Base-by-base conservation (phyloP, 2,888 invertebrate genomes). In the Spodoptera littoralis region DNA sequence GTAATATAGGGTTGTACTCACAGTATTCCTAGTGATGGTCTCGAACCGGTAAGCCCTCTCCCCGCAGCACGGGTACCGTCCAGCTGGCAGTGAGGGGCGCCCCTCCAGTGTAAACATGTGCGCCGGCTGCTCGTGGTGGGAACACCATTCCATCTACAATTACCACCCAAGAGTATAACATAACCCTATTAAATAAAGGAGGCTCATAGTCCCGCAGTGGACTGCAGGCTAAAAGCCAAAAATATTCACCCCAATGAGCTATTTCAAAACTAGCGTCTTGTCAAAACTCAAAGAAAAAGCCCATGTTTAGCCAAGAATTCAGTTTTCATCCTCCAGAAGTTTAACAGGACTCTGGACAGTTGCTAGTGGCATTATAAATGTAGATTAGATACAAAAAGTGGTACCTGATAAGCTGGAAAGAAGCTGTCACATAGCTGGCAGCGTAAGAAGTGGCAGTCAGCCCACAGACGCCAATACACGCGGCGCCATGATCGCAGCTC, bases 391-490 rank as follows among this genome's bases (percentile, higher is more conserved):
- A 18, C 18, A 18, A 18, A 18, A 18, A 1, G 18, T 18, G 18
- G 36, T 11, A 95, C 95, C 91, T 96, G 96, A 84, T 97, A 96
- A 1, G 96, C 96, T 0, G 98, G 97, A 84, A 97, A 98, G 87
- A 96, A 96, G 43, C 95, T 96, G 82, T 97, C 97, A 84, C 98
- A 98, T 2, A 96, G 95, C 52, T 96, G 96, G 84, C 99, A 99
- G 65, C 96, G 96, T 27, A 99, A 93, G 90, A 97, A 98, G 90
- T 99, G 99, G 72, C 98, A 97, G 82, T 97, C 97, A 0, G 98
- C 98, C 99, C 99, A 99, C 51, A 99, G 92, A 48, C 97, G 96
- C 99, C 99, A 99, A 91, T 99, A 99, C 3, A 98, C 98, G 83
- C 96, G 96, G 0, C 98, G 95, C 99, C 99, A 99, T 0, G 97